phyloP scores from a whole-genome alignment of 2,113 vertebrate species.

The Leptodactylus fuscus region DNA sequence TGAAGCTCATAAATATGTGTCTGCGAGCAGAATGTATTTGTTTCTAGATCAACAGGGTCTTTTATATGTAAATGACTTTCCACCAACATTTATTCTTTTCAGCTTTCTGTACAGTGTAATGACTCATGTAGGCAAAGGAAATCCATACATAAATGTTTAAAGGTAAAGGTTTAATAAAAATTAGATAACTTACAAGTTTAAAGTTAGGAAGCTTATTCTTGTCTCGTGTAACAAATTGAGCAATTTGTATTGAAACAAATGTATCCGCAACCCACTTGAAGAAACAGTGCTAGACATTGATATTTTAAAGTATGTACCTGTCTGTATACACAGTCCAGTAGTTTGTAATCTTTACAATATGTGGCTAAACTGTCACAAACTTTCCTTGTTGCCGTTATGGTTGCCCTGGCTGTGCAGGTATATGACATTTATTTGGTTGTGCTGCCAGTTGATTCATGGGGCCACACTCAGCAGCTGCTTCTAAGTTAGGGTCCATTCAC shows the following conservation, averaged over 20 bases:
- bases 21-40: slow-evolving; percentile 53
- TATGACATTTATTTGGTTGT: too few species aligned
- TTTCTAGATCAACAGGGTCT: slow-evolving; percentile 55
- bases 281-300: slow-evolving; percentile 19
- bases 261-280: background rate
- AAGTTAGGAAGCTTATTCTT: slow-evolving; percentile 13
- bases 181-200: slow-evolving; percentile 44
- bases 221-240: slow-evolving; percentile 20
- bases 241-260: slow-evolving; percentile 21
- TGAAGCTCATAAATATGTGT: slow-evolving; percentile 60
- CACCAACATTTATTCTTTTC: slow-evolving; percentile 56
- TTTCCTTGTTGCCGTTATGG: too few species aligned
- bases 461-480: too few species aligned
- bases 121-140: slow-evolving; percentile 49
- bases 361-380: background rate
- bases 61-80: slow-evolving; percentile 58
- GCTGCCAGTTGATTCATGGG: too few species aligned
- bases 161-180: slow-evolving; percentile 51
- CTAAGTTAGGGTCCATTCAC: too few species aligned
- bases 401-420: too few species aligned
- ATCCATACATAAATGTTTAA: slow-evolving; percentile 54
- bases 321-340: background rate
- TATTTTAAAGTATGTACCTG: background rate
- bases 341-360: background rate
- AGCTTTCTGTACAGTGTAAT: slow-evolving; percentile 50